Evolutionary conservation across 1,140 invertebrate species (phyloP).

Genomic region (Watersipora subatra): DNA sequence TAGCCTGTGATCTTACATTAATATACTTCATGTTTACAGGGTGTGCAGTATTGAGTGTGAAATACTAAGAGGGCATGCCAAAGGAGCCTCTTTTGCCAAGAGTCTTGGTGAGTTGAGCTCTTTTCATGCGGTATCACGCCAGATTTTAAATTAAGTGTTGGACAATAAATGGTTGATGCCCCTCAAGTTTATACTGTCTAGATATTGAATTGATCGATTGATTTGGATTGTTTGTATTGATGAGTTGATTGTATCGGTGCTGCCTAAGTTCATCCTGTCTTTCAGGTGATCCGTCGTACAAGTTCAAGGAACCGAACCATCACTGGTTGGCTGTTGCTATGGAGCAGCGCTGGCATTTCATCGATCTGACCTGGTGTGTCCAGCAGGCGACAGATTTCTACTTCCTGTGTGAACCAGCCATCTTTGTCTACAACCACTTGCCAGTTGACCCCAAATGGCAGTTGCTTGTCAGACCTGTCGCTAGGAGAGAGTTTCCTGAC

Average conservation of each 20-base stretch:
- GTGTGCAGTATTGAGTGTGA: not conserved
- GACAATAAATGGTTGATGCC: no score
- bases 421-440: not conserved
- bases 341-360: not conserved
- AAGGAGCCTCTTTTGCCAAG: not conserved
- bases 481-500: not conserved
- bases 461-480: not conserved
- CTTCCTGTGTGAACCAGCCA: not conserved
- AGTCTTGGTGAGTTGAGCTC: not conserved
- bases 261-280: no score
- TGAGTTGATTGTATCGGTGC: no score
- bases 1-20: no score
- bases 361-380: not conserved
- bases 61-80: not conserved
- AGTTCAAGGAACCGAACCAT: not conserved
- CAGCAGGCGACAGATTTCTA: conserved; percentile 2
- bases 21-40: no score
- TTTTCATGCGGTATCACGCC: no score
- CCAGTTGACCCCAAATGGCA: not conserved
- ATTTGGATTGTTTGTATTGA: no score
- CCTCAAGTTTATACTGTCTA: no score
- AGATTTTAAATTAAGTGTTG: no score
- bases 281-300: not conserved
- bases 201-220: no score
- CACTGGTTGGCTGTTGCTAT: conserved; percentile 3